Evolutionary conservation across 2,888 invertebrate species (phyloP).

Genomic region (Eurytoma californica): DNA sequence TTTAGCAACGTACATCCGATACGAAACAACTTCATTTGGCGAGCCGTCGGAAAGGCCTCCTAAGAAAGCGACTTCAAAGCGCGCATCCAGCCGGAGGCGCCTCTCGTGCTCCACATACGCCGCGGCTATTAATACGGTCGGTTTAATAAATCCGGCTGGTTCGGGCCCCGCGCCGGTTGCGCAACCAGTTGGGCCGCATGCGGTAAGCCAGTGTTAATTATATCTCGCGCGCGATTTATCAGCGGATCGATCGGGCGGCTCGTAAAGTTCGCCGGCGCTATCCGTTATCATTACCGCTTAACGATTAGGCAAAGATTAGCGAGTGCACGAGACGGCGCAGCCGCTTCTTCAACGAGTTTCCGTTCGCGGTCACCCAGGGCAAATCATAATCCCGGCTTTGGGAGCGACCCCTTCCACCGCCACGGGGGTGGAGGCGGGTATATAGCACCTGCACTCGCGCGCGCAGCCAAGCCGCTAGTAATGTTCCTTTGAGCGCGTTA

Average conservation of each 20-base stretch:
- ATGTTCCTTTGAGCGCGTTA: constrained; percentile 38
- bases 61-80: too few species aligned
- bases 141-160: too few species aligned
- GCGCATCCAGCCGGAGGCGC: too few species aligned
- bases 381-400: constrained; percentile 61
- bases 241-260: constrained; percentile 37
- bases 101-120: too few species aligned
- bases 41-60: too few species aligned
- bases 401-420: background rate
- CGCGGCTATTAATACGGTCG: too few species aligned
- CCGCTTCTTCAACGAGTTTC: constrained; percentile 51
- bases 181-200: background rate
- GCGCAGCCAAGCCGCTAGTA: constrained; percentile 8
- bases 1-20: too few species aligned
- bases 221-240: constrained; percentile 23
- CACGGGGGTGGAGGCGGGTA: constrained; percentile 12
- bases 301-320: constrained; percentile 65
- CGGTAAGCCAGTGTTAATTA: constrained; percentile 19
- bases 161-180: too few species aligned
- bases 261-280: constrained; percentile 59
- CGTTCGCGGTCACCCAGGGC: constrained; percentile 51
- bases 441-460: constrained; percentile 43
- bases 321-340: background rate
- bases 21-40: too few species aligned
- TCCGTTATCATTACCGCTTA: constrained; percentile 66